Conservation (phyloP, 2,888 invertebrate species). For the Allacma fusca region DNA sequence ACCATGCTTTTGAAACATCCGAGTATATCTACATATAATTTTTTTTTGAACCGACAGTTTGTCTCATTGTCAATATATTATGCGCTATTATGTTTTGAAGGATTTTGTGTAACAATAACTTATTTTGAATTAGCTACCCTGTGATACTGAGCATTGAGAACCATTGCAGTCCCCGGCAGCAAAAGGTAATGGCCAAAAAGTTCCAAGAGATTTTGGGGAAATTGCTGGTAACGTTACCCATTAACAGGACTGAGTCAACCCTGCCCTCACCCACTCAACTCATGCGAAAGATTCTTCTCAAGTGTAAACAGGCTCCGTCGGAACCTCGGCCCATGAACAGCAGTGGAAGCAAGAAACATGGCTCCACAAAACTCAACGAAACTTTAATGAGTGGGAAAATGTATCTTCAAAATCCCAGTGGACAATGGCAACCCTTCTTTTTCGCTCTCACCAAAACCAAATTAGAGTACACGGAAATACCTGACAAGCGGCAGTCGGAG, state of each 20-base stretch:
- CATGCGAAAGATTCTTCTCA: background rate
- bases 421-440: constrained; percentile 54
- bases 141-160: constrained; percentile 91
- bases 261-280: constrained; percentile 83
- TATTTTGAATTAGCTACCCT: constrained; percentile 71
- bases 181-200: constrained; percentile 85
- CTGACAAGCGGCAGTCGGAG: background rate
- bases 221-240: constrained; percentile 80
- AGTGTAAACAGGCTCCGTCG: background rate
- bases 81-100: too few species aligned
- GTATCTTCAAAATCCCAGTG: constrained; percentile 47
- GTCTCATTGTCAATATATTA: background rate
- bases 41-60: too few species aligned
- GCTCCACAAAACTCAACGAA: constrained; percentile 21
- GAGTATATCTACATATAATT: constrained; percentile 69
- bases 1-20: constrained; percentile 91
- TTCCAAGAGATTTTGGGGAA: too few species aligned
- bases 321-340: background rate
- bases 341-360: background rate
- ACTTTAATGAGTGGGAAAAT: constrained; percentile 59
- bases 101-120: background rate
- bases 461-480: constrained; percentile 56
- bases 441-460: constrained; percentile 54
- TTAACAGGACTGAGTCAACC: constrained; percentile 77
- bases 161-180: constrained; percentile 87